Evolutionary conservation across 2,113 vertebrate genomes (phyloP), one percentile per base, ranked within the genome.

Genomic region (Malurus alboscapulatus): DNA sequence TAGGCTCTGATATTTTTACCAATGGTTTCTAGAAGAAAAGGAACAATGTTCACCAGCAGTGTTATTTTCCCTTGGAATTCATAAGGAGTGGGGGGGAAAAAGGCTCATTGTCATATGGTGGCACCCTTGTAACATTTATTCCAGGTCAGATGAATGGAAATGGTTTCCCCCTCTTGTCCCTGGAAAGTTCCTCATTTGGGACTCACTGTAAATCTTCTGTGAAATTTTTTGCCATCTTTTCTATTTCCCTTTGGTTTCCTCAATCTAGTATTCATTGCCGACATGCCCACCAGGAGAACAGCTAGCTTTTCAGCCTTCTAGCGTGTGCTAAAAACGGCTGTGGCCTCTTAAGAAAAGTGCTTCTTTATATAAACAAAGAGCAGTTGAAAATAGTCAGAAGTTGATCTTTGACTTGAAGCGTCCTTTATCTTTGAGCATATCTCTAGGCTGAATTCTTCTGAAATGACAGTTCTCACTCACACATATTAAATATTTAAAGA

Each of bases 111-210:
- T 77, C 97, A 57, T 95, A 83, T 84, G 97, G 95, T 94, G 97
- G 96, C 96, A 96, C 95, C 87, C 86, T 93, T 85, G 93, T 53
- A 86, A 78, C 88, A 42, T 85, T 94, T 92, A 95, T 92, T 86
- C 34, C 69, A 63, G 67, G 42, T 90, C 73, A 87, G 29, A 75
- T 16, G 26, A 74, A 24, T 1, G 0, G 7, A 36, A 74, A 54
- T 48, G 20, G 3, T 42, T 94, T 91, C 61, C 12, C 11, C 14
- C 14, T 66, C 76, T 61, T 3, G 25, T 93, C 78, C 59, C 73
- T 89, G 53, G 74, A 72, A 91, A 77, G 68, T 73, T 91, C 53
- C 71, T 45, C 87, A 81, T 84, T 63, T 95, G 93, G 73, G 87
- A 87, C 51, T 77, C 65, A 20, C 79, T 72, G 92, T 88, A 95